Percentiles rank a stretch among this genome's conserved stretches.
phyloP scores from a whole-genome alignment of 2,113 vertebrate genomes.

The Cathartes aura region DNA sequence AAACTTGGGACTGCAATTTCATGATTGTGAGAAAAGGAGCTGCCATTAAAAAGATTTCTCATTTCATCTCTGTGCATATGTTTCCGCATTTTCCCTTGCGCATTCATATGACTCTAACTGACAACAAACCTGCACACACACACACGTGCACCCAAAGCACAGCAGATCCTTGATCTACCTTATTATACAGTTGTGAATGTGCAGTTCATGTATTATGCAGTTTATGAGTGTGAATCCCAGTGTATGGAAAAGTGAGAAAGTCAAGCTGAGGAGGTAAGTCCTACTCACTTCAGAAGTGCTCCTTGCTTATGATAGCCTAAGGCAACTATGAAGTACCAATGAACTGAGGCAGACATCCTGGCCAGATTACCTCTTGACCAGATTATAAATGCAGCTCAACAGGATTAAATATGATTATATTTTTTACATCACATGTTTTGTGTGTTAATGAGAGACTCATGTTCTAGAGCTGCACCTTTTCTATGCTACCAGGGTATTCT shows the following conservation, averaged over 20 bases:
- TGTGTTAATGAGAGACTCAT: background rate
- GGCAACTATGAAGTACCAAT: background rate
- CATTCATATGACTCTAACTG: background rate
- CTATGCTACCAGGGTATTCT: background rate
- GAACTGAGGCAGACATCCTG: background rate
- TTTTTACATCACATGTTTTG: background rate
- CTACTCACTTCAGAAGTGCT: background rate
- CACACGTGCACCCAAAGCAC: background rate
- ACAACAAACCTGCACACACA: background rate
- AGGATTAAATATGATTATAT: background rate
- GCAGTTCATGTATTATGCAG: background rate
- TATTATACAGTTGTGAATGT: background rate
- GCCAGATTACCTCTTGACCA: background rate
- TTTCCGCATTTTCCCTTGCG: background rate
- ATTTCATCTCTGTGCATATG: background rate
- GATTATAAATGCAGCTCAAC: background rate
- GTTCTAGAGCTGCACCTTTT: background rate
- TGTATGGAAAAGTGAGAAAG: background rate
- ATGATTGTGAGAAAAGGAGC: background rate
- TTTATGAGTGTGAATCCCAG: background rate
- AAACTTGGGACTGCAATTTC: background rate
- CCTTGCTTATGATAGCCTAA: background rate
- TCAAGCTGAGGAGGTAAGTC: background rate
- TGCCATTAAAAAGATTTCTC: background rate
- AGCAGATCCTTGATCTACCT: background rate